Conservation (phyloP, 2,888 invertebrate genomes). For the Drymonia ruficornis region DNA sequence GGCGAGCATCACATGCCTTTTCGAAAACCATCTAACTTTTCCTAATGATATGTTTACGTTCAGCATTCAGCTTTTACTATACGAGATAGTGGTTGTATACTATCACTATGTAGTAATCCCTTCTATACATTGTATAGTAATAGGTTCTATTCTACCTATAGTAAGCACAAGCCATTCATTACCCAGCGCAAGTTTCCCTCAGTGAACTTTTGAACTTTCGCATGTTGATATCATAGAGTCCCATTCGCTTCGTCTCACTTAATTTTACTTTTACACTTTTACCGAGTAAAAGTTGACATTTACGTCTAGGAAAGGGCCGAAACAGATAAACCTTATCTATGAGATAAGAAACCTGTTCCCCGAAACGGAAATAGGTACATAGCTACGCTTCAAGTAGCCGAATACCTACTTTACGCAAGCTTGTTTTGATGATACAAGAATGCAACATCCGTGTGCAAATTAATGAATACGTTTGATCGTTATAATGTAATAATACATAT, state of each 20-base stretch:
- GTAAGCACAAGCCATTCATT: not conserved
- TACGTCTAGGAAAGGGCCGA: not conserved
- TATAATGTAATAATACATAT: not conserved
- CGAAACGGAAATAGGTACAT: not conserved
- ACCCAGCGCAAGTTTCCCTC: slow-evolving; percentile 1
- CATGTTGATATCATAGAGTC: not conserved
- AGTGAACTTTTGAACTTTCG: slow-evolving; percentile 6
- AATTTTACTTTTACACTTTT: slow-evolving; percentile 1
- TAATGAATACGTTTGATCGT: not conserved
- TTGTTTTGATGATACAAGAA: not conserved
- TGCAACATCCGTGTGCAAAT: slow-evolving; percentile 6
- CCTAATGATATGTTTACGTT: too few species aligned
- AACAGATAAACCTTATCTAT: slow-evolving; percentile 3
- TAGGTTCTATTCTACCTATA: not conserved
- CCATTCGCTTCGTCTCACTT: not conserved
- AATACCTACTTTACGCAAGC: not conserved
- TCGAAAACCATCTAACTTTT: too few species aligned
- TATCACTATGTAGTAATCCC: too few species aligned
- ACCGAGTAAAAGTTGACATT: not conserved
- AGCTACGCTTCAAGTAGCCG: too few species aligned
- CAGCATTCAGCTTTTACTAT: too few species aligned
- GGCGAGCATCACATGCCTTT: too few species aligned
- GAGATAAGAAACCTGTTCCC: not conserved
- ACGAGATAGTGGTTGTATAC: too few species aligned
- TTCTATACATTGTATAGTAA: too few species aligned